Percentiles rank a stretch among this genome's conserved stretches.
phyloP scores from a whole-genome alignment of 1,140 invertebrate species.

The Schlechtendalia chinensis region DNA sequence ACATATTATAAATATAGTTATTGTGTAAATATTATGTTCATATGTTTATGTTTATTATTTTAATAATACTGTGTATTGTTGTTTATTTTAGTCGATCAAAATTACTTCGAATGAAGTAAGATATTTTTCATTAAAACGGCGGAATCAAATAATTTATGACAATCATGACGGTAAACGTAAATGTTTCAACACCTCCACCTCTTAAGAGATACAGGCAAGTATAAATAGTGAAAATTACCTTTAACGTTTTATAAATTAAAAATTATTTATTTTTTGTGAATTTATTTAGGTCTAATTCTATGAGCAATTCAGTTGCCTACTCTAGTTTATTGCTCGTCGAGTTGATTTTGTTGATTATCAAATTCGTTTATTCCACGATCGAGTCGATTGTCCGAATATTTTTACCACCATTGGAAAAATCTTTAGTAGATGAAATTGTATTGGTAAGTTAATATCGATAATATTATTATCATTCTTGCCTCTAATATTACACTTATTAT shows the following conservation, averaged over 20 bases:
- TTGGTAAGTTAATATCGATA: slow-evolving; percentile 59
- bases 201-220: slow-evolving; percentile 32
- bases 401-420: slow-evolving; percentile 60
- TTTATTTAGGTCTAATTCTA: slow-evolving; percentile 21
- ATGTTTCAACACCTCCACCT: neutral
- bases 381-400: slow-evolving; percentile 59
- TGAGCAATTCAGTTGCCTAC: slow-evolving; percentile 36
- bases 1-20: neutral
- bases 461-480: too few relatives aligned
- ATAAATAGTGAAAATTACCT: neutral
- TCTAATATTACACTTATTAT: neutral
- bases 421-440: slow-evolving; percentile 65
- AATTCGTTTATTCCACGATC: slow-evolving; percentile 52
- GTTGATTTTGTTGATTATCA: slow-evolving; percentile 51
- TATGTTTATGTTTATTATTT: neutral
- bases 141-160: neutral
- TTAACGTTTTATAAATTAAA: too few relatives aligned
- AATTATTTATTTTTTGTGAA: neutral
- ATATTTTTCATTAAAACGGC: neutral
- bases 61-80: neutral
- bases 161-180: slow-evolving; percentile 28
- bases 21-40: neutral
- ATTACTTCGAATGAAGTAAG: neutral
- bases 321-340: slow-evolving; percentile 50
- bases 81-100: neutral